Conservation (phyloP, 2,888 invertebrate species). For the Coelopa pilipes region DNA sequence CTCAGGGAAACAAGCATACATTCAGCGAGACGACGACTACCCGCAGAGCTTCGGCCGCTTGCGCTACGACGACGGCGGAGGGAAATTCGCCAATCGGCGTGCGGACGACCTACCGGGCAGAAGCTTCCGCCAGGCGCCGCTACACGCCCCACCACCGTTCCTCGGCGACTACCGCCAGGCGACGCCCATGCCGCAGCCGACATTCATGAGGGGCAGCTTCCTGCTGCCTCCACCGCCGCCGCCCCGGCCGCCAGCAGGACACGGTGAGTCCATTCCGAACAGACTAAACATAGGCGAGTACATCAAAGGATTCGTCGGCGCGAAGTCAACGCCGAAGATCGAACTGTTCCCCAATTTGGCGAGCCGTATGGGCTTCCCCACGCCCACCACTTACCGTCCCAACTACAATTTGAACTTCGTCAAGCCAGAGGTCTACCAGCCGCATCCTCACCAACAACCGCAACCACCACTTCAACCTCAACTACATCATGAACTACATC, state of each 20-base stretch:
- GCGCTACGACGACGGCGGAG: slow-evolving; percentile 44
- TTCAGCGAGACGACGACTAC: slow-evolving; percentile 70
- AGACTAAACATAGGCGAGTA: slow-evolving; percentile 64
- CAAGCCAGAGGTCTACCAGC: slow-evolving; percentile 47
- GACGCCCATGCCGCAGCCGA: slow-evolving; percentile 52
- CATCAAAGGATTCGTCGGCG: slow-evolving; percentile 45
- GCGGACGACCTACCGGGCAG: slow-evolving; percentile 44
- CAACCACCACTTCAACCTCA: not conserved
- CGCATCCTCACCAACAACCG: slow-evolving; percentile 13
- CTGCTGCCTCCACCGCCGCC: slow-evolving; percentile 47
- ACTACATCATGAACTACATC: not conserved
- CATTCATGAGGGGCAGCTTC: slow-evolving; percentile 55
- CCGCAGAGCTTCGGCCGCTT: slow-evolving; percentile 59
- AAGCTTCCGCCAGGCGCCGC: slow-evolving; percentile 45
- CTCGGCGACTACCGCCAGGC: slow-evolving; percentile 41
- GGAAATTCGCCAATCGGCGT: slow-evolving; percentile 52
- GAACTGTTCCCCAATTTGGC: slow-evolving; percentile 53
- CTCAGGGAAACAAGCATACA: slow-evolving; percentile 69
- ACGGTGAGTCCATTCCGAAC: slow-evolving; percentile 41
- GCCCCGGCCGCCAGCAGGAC: slow-evolving; percentile 9
- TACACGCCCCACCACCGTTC: slow-evolving; percentile 9
- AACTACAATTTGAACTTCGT: slow-evolving; percentile 55
- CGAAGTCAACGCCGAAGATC: slow-evolving; percentile 51
- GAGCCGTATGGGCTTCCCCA: slow-evolving; percentile 44
- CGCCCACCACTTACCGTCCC: slow-evolving; percentile 63